Percentiles rank a stretch among this genome's conserved stretches.
Conservation (phyloP, 2,113 vertebrate species). For the Sus scrofa region T2T-Sscrofa CM000814.6:20071001-20071500, state of each 20-base stretch:
- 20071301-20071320: not conserved
- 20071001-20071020: not conserved
- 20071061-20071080: not conserved
- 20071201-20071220: accelerated
- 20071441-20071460: not conserved
- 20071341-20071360: not conserved
- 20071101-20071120: not conserved
- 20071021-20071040: not conserved
- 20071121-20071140: not conserved
- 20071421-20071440: not conserved
- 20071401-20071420: not conserved
- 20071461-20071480: not conserved
- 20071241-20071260: not conserved
- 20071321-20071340: not conserved
- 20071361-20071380: not conserved
- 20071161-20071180: not conserved
- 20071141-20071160: not conserved
- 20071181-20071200: accelerated
- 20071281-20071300: not conserved
- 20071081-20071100: not conserved
- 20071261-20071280: not conserved
- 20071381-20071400: not conserved
- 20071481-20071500: not conserved
- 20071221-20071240: not conserved
- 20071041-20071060: not conserved